These are phyloP conservation scores for Brachypterus glaber DNA, from an alignment of 2,888 invertebrate genomes.

Conservation along the genomic window DNA sequence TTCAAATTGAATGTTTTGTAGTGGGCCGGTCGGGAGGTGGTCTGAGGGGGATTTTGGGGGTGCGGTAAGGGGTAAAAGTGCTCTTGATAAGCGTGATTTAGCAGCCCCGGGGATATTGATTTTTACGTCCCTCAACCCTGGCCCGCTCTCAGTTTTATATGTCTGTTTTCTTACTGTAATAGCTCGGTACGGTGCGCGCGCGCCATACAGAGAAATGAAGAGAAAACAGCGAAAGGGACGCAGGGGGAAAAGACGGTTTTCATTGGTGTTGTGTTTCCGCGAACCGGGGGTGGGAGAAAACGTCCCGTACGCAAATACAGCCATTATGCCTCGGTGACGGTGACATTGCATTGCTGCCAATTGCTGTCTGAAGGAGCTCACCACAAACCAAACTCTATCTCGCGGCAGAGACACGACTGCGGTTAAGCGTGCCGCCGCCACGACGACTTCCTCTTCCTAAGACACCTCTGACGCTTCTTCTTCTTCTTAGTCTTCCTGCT, in stretches of 20 bases:
- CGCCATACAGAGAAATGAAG: slow-evolving; percentile 39
- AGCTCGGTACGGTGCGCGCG: slow-evolving; percentile 43
- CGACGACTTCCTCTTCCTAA: slow-evolving; percentile 17
- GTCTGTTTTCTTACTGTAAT: slow-evolving; percentile 50
- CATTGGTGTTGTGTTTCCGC: slow-evolving; percentile 41
- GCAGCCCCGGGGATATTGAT: slow-evolving; percentile 61
- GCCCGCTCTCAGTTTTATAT: slow-evolving; percentile 45
- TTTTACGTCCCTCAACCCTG: slow-evolving; percentile 43
- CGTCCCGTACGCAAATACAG: slow-evolving; percentile 40
- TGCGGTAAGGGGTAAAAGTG: slow-evolving; percentile 38
- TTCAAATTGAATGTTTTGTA: slow-evolving; percentile 53
- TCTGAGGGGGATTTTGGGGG: slow-evolving; percentile 22
- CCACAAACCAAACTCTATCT: too few species aligned
- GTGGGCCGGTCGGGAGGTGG: slow-evolving; percentile 32
- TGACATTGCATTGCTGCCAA: slow-evolving; percentile 22
- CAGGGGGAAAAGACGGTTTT: slow-evolving; percentile 37
- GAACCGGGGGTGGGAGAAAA: slow-evolving; percentile 24
- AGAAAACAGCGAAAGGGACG: slow-evolving; percentile 36
- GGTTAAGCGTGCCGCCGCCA: slow-evolving; percentile 13
- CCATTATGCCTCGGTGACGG: slow-evolving; percentile 33
- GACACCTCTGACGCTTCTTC: slow-evolving; percentile 13
- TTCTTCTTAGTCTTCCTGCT: slow-evolving; percentile 8
- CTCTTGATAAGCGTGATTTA: slow-evolving; percentile 60
- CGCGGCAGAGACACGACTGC: too few species aligned
- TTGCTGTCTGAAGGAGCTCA: slow-evolving; percentile 23